phyloP scores from a whole-genome alignment of 2,888 invertebrate genomes.

The Cheilosia soror region DNA sequence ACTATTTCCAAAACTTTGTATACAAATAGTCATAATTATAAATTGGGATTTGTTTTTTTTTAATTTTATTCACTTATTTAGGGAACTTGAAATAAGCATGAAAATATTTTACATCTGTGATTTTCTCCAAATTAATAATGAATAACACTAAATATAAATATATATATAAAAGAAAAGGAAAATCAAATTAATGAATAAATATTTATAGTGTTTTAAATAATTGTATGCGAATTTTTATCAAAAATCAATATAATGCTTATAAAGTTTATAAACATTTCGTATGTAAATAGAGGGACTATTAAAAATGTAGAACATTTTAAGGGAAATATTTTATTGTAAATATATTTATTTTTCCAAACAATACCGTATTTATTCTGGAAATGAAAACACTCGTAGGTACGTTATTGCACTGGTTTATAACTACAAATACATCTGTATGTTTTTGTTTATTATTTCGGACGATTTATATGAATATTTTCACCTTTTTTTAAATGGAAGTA shows the following conservation, averaged over 20 bases:
- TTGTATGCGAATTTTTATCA: conserved; percentile 31
- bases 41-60: conserved; percentile 25
- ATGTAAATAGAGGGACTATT: conserved; percentile 20
- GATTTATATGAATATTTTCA: no score
- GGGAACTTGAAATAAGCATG: conserved; percentile 54
- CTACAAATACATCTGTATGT: no score
- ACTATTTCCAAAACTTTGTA: conserved; percentile 37
- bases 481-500: no score
- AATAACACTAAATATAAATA: conserved; percentile 19
- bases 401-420: not conserved
- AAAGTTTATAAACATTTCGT: conserved; percentile 27
- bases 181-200: not conserved
- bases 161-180: conserved; percentile 12
- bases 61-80: conserved; percentile 3
- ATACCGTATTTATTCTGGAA: not conserved
- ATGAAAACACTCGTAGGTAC: not conserved
- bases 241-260: conserved; percentile 40
- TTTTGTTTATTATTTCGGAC: no score
- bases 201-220: conserved; percentile 2
- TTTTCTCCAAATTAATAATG: conserved; percentile 50
- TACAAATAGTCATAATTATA: conserved; percentile 29
- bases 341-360: conserved; percentile 13
- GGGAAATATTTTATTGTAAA: conserved; percentile 20
- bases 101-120: conserved; percentile 68
- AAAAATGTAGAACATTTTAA: not conserved